Conservation (phyloP, 2,113 vertebrate genomes). For the Takifugu flavidus region DNA sequence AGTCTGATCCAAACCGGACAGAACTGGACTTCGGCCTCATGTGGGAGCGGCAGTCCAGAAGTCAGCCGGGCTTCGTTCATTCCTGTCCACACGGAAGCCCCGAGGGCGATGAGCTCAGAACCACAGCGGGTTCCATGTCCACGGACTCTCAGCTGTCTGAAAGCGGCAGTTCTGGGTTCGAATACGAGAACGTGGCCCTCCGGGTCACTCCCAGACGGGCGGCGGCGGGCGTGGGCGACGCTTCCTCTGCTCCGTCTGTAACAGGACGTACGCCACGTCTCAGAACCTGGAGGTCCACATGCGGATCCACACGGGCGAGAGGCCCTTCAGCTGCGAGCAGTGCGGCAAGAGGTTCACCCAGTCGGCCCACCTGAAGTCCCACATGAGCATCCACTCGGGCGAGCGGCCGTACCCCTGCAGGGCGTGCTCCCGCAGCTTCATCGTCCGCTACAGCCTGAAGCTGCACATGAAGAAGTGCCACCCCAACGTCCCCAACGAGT, state of each 20-base stretch:
- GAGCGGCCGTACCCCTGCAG: conserved; percentile 64
- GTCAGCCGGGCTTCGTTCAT: conserved; percentile 11
- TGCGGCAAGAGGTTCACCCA: conserved; percentile 74
- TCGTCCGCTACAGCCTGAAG: conserved; percentile 70
- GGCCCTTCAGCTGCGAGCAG: conserved; percentile 65
- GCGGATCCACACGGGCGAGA: conserved; percentile 71
- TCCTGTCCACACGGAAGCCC: conserved; percentile 13
- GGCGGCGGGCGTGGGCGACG: conserved; percentile 16
- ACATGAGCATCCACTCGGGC: conserved; percentile 67
- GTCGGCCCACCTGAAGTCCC: conserved; percentile 71
- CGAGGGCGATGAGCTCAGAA: conserved; percentile 42
- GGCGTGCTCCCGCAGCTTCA: conserved; percentile 66
- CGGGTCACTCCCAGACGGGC: neutral
- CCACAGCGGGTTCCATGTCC: conserved; percentile 29
- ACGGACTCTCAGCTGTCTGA: conserved; percentile 36
- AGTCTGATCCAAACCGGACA: neutral
- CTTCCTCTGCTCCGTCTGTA: conserved; percentile 55
- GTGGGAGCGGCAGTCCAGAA: conserved; percentile 43
- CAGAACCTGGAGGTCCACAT: conserved; percentile 72
- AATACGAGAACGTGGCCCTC: conserved; percentile 29
- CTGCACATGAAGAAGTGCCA: conserved; percentile 70
- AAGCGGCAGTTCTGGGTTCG: conserved; percentile 20
- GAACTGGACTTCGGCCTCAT: conserved; percentile 34
- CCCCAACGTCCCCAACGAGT: neutral
- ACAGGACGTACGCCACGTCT: conserved; percentile 58